phyloP scores from a whole-genome alignment of 2,797 vertebrate genomes.

The Sphaeramia orbicularis region DNA sequence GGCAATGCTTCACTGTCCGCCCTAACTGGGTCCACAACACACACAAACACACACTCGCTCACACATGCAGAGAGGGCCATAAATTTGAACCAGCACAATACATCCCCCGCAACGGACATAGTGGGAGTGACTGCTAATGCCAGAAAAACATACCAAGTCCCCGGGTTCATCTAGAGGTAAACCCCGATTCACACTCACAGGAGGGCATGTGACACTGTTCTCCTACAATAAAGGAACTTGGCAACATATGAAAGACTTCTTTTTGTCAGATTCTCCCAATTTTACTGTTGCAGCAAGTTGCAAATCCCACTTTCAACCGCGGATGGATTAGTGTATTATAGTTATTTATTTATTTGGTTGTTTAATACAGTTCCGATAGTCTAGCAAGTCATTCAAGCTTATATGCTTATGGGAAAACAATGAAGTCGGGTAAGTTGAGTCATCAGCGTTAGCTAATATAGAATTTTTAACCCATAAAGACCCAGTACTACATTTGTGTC shows the following conservation, averaged over 20 bases:
- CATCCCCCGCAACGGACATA: constrained; percentile 50
- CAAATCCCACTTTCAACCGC: background rate
- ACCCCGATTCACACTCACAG: constrained; percentile 49
- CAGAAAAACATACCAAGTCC: constrained; percentile 53
- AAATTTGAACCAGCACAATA: constrained; percentile 70
- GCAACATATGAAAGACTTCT: constrained; percentile 46
- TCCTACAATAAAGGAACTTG: constrained; percentile 40
- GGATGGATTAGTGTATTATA: constrained; percentile 1
- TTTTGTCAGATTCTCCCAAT: constrained; percentile 6
- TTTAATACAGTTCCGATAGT: background rate
- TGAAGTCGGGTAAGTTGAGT: background rate
- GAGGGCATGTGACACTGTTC: constrained; percentile 48
- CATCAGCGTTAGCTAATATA: background rate
- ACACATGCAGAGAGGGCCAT: constrained; percentile 52
- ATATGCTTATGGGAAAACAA: background rate
- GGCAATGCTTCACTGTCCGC: constrained; percentile 60
- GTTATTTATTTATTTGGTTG: background rate
- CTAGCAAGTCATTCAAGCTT: constrained; percentile 7
- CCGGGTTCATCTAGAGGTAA: constrained; percentile 74
- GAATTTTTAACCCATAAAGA: background rate
- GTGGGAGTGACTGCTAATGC: constrained; percentile 54
- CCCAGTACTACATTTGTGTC: too few species aligned
- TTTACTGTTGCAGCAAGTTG: constrained; percentile 8
- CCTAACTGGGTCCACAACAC: constrained; percentile 20
- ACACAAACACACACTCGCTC: constrained; percentile 33